Conservation (phyloP, 2,888 invertebrate species). For the Empis stercorea region DNA sequence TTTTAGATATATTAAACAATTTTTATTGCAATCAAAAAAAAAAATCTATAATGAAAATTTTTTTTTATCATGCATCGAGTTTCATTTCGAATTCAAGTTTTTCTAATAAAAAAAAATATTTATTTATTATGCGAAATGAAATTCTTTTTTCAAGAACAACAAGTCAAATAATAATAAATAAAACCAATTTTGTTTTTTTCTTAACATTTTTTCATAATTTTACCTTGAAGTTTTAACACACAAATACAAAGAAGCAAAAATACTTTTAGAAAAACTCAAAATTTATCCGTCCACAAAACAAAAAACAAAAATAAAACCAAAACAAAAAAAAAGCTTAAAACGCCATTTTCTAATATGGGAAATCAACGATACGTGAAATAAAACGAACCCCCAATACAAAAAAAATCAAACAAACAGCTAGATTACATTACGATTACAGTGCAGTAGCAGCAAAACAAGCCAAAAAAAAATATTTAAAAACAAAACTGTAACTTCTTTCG, state of each 20-base stretch:
- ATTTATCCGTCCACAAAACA: neutral
- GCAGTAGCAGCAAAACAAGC: too few species aligned
- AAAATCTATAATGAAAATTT: neutral
- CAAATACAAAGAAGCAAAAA: neutral
- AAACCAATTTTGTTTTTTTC: too few species aligned
- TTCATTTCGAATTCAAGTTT: too few species aligned
- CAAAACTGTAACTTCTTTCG: too few species aligned
- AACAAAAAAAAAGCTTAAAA: neutral
- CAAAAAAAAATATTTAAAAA: too few species aligned
- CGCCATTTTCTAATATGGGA: slow-evolving; percentile 1
- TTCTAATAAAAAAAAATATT: neutral
- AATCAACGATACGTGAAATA: slow-evolving; percentile 1
- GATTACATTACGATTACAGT: too few species aligned
- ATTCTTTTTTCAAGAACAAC: neutral
- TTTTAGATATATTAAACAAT: too few species aligned
- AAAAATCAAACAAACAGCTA: too few species aligned
- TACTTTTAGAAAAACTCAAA: neutral
- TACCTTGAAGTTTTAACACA: neutral
- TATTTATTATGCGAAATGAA: neutral
- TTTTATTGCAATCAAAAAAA: too few species aligned
- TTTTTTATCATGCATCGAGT: neutral
- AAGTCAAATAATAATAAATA: too few species aligned
- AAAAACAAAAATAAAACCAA: neutral
- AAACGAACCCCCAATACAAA: too few species aligned
- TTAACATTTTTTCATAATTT: neutral